Conservation (phyloP, 1,140 invertebrate genomes). For the Rhagoletis zephyria region DNA sequence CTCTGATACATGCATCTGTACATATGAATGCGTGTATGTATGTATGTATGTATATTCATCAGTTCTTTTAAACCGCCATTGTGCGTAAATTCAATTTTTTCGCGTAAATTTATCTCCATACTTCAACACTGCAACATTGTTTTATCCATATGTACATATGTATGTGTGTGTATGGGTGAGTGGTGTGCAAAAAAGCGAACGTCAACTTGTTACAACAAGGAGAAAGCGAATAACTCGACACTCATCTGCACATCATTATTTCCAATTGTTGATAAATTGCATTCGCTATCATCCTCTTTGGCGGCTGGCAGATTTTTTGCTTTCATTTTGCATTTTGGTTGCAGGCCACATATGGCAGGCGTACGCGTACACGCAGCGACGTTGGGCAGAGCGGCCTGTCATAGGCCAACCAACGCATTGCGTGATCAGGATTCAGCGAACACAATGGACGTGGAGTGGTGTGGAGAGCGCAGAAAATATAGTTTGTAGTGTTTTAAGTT, state of each 20-base stretch:
- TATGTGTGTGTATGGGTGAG: background rate
- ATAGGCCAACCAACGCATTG: conserved; percentile 39
- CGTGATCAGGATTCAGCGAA: background rate
- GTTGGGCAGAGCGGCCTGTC: background rate
- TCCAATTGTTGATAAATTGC: conserved; percentile 50
- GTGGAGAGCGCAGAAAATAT: too few species aligned
- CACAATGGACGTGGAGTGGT: too few species aligned
- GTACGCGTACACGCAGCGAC: background rate
- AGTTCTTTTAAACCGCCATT: background rate
- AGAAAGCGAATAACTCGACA: conserved; percentile 40
- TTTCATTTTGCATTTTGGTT: background rate
- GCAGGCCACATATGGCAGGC: background rate
- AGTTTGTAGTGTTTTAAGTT: too few species aligned
- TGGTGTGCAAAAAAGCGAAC: conserved; percentile 28
- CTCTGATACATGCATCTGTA: background rate
- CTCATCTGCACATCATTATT: conserved; percentile 50
- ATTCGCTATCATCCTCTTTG: background rate
- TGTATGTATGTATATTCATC: background rate
- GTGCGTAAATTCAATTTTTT: conserved; percentile 3
- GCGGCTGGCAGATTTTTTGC: background rate
- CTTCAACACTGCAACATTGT: background rate
- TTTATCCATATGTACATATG: background rate
- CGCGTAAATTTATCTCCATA: conserved; percentile 9
- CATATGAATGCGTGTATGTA: background rate
- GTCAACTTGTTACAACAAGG: conserved; percentile 48